These are phyloP conservation scores for Andrena dorsata DNA, from an alignment of 2,888 invertebrate species.

Conservation along the genomic window DNA sequence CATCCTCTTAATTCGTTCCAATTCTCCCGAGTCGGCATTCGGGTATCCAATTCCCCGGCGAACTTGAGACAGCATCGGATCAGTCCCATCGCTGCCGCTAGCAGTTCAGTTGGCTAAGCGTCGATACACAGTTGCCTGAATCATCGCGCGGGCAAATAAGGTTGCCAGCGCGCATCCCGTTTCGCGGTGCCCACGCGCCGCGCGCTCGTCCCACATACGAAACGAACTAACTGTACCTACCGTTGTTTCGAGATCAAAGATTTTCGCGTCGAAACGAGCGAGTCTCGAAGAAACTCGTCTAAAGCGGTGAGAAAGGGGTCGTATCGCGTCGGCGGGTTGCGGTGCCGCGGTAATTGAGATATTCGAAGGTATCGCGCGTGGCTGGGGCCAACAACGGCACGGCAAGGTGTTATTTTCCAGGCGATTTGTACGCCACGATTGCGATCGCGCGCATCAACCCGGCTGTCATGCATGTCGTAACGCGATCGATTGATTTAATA, in stretches of 20 bases:
- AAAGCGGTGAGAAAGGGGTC: constrained; percentile 26
- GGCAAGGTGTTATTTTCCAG: constrained; percentile 33
- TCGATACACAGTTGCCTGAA: constrained; percentile 52
- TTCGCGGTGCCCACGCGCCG: constrained; percentile 60
- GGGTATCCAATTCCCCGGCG: too few relatives aligned
- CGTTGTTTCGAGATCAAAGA: constrained; percentile 54
- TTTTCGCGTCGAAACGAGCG: constrained; percentile 36
- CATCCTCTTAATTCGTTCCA: too few relatives aligned
- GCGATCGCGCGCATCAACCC: constrained; percentile 3
- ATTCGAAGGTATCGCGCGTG: constrained; percentile 41
- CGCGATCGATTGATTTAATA: constrained; percentile 35
- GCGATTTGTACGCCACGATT: constrained; percentile 37
- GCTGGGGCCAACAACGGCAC: constrained; percentile 25
- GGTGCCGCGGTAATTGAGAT: constrained; percentile 38
- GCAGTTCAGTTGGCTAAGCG: constrained; percentile 45
- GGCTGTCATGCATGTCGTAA: neutral
- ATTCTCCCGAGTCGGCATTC: too few relatives aligned
- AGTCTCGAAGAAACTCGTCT: constrained; percentile 1
- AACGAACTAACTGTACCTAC: constrained; percentile 62
- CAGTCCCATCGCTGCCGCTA: constrained; percentile 24
- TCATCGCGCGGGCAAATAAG: constrained; percentile 66
- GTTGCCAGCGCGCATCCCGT: constrained; percentile 60
- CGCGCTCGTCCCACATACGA: constrained; percentile 64
- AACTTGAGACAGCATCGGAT: too few relatives aligned
- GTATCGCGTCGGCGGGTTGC: constrained; percentile 19